phyloP scores from a whole-genome alignment of 2,797 vertebrate species.

The Poecilia gillii region DNA sequence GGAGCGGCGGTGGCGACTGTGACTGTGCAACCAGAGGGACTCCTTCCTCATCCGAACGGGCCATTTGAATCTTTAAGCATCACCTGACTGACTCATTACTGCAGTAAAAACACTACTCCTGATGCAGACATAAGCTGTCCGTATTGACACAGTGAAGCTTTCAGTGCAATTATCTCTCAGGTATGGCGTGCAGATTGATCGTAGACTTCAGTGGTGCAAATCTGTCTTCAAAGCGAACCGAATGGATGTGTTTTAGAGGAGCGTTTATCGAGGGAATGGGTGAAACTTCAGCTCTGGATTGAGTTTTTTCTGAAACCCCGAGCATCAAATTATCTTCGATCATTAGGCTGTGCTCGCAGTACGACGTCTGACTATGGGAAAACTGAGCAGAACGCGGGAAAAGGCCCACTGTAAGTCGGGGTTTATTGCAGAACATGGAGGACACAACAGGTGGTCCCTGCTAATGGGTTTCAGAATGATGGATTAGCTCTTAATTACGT shows the following conservation, averaged over 20 bases:
- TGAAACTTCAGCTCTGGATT: slow-evolving; percentile 3
- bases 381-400: background rate
- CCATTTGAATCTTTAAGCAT: slow-evolving; percentile 9
- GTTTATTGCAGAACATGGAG: background rate
- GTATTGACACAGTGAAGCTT: slow-evolving; percentile 1
- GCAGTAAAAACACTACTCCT: background rate
- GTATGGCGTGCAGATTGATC: slow-evolving; percentile 21
- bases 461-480: background rate
- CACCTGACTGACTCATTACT: slow-evolving; percentile 27
- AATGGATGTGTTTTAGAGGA: background rate
- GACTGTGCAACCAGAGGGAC: background rate
- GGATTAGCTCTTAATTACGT: background rate
- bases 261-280: background rate
- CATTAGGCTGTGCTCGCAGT: background rate
- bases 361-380: background rate
- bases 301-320: background rate
- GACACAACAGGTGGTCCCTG: background rate
- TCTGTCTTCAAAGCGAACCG: slow-evolving; percentile 26
- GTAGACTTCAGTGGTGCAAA: background rate
- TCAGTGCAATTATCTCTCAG: slow-evolving; percentile 5
- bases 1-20: background rate
- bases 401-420: background rate
- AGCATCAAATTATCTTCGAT: background rate
- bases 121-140: background rate
- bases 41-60: background rate